These are phyloP conservation scores for Sinosuthora webbiana DNA, from an alignment of 2,113 vertebrate species.

Conservation along the genomic window DNA sequence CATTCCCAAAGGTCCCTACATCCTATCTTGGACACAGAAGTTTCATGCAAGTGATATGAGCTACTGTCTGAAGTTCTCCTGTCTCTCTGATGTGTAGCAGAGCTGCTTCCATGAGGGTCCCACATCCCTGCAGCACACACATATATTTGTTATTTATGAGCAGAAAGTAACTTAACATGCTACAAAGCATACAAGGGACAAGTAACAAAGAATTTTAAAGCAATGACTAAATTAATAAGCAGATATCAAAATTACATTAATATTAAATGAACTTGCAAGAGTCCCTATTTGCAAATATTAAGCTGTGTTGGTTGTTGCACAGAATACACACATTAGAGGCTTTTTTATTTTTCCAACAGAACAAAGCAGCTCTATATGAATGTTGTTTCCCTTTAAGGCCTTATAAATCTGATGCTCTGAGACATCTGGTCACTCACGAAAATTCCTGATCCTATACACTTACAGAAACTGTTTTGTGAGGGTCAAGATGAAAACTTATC, in stretches of 20 bases:
- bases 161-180: not conserved
- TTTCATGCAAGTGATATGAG: not conserved
- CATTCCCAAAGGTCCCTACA: not conserved
- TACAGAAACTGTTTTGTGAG: not conserved
- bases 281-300: not conserved
- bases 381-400: not conserved
- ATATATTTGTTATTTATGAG: not conserved
- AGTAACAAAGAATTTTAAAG: not conserved
- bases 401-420: not conserved
- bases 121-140: not conserved
- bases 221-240: not conserved
- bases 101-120: not conserved
- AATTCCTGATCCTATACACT: not conserved
- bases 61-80: not conserved
- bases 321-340: not conserved
- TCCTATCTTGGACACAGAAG: not conserved
- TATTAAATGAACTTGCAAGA: not conserved
- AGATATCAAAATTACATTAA: not conserved
- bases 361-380: not conserved
- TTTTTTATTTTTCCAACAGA: not conserved
- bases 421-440: not conserved
- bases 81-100: not conserved
- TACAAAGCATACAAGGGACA: not conserved
- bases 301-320: not conserved
- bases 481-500: not conserved